Conservation (phyloP, 2,113 vertebrate genomes). For the Pluvialis apricaria region DNA sequence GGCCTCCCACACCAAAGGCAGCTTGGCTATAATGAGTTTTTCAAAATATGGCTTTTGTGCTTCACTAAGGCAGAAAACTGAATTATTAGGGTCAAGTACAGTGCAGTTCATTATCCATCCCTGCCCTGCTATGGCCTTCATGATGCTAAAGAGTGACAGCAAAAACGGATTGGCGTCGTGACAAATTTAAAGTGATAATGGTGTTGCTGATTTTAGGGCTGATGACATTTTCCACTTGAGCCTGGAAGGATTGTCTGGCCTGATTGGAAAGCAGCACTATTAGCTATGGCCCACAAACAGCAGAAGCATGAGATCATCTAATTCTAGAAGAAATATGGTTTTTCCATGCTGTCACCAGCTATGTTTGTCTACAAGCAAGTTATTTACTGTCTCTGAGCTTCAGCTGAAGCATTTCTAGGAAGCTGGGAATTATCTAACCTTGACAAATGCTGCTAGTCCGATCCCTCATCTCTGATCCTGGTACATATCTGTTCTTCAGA, state of each 20-base stretch:
- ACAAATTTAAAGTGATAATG: neutral
- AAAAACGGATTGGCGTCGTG: neutral
- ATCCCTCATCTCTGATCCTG: neutral
- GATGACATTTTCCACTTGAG: neutral
- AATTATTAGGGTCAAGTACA: neutral
- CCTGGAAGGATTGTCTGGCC: neutral
- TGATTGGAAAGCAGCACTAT: neutral
- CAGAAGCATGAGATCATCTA: neutral
- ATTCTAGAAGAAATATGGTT: neutral
- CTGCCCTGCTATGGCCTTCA: neutral
- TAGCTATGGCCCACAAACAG: neutral
- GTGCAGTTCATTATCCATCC: neutral
- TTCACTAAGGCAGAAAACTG: conserved; percentile 1
- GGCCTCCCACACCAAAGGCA: neutral
- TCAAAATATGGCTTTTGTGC: neutral
- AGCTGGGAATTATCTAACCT: neutral
- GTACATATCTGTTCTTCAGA: neutral
- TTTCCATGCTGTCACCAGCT: neutral
- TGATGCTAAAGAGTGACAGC: neutral
- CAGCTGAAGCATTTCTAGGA: neutral
- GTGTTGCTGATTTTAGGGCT: neutral
- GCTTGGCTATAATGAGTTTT: neutral
- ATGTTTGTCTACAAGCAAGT: neutral
- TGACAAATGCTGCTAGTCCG: neutral
- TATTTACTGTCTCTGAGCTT: neutral